Base-by-base conservation (phyloP, 1,140 invertebrate genomes). In the Pachyrhynchus sulphureomaculatus region DNA sequence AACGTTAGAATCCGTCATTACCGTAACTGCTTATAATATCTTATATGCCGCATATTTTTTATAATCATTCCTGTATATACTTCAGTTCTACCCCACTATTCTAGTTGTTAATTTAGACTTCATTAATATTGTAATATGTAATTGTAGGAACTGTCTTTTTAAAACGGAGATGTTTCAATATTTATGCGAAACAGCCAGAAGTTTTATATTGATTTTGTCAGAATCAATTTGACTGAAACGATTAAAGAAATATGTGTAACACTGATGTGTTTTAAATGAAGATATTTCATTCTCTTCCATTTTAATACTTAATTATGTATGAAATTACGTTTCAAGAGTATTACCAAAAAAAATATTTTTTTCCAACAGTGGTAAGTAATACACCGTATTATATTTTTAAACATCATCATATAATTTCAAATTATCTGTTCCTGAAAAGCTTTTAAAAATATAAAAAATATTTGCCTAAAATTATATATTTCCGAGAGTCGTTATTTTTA, bases 151-250 rank as follows among this genome's bases (percentile, higher is more conserved):
- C 6, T 1, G 17, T 2, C 13, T 13, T 10, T 39, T 17, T n/a
- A 17, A 2, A 17, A 39, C n/a, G n/a, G 4, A 17, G 6, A 17
- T 17, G 1, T 2, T 39, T 18, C 13, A 39, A 3, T 39, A 39
- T 5, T 13, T 18, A 20, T 44, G 41, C 21, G 41, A 44, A 44
- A 44, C 4, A 4, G 12, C n/a, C 39, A 44, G 41, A 44, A 18
- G 41, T 44, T 44, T 20, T 44, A 44, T 44, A 44, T 44, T 44
- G 41, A 42, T 44, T 44, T 44, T 18, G 9, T 18, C 9, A 1
- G 9, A 44, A 44, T 44, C 41, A 44, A 44, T 44, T 12, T 20
- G 21, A 13, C 21, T 20, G 15, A 23, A 44, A 44, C 20, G 12
- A 44, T 18, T 42, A 44, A 21, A 44, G n/a, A 20, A n/a, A 39